These are phyloP conservation scores for Falco columbarius DNA, from an alignment of 2,797 vertebrate genomes.

Conservation along the genomic window DNA sequence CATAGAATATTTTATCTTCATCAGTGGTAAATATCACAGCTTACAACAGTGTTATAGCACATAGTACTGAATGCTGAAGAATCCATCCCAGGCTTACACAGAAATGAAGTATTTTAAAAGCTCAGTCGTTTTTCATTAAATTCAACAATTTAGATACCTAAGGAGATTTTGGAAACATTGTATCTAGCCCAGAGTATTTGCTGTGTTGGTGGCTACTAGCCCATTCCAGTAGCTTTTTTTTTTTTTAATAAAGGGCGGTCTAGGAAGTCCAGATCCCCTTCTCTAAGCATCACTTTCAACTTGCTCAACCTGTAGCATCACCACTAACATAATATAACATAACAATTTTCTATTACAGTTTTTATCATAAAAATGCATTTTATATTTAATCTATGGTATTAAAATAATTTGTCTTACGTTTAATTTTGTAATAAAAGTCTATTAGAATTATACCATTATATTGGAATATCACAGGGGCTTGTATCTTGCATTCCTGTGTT, in stretches of 20 bases:
- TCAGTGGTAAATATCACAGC: slow-evolving; percentile 43
- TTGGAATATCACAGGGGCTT: not conserved
- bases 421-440: too few species aligned
- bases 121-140: not conserved
- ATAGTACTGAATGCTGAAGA: not conserved
- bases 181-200: not conserved
- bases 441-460: not conserved
- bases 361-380: not conserved
- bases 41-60: slow-evolving; percentile 34
- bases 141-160: slow-evolving; percentile 52
- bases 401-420: not conserved
- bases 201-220: not conserved
- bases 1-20: slow-evolving; percentile 20
- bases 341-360: not conserved
- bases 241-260: not conserved
- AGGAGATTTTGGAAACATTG: not conserved
- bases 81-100: not conserved
- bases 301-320: not conserved
- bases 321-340: not conserved
- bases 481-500: not conserved
- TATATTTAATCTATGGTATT: not conserved
- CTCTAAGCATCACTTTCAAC: not conserved
- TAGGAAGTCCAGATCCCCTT: not conserved
- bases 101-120: not conserved
- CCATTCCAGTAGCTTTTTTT: not conserved